Evolutionary conservation across 2,797 vertebrate genomes (phyloP), one percentile per base, ranked within the genome.

Genomic region (Tadarida brasiliensis): DNA sequence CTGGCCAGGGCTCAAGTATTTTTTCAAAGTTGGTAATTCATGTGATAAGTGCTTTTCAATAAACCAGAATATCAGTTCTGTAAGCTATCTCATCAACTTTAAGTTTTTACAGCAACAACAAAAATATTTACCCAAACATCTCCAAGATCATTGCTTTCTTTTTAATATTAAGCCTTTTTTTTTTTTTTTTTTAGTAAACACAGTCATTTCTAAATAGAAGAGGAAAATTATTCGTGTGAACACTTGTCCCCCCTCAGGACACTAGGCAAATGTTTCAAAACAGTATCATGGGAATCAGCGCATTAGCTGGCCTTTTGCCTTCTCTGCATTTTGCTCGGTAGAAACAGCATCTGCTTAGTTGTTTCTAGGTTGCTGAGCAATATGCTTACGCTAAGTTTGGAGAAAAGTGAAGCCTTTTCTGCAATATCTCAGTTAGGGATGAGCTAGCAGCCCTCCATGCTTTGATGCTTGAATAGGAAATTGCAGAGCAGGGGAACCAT

Each of bases 321-420:
- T n/a, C 81, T 44, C 39, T 94, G 82, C 47, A 51, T 71, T 89
- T 59, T 56, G 57, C 70, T 54, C 16, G 54, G 54, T 24, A 83
- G 51, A 91, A 89, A 89, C 0, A 80, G 61, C 49, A 87, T 87
- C 86, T 91, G 61, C 80, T 91, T 35, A 35, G 20, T 17, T 16
- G 14, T 91, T 89, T 91, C 54, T 77, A 44, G 76, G 89, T 44
- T 81, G 65, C 80, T 85, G 61, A 93, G 22, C 59, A 63, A 47
- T 49, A 59, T 65, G 28, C 44, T 88, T 74, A 61, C 11, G 7
- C 30, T 44, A 47, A 59, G 35, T 86, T 16, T 80, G 56, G 22
- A 80, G 59, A 77, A 22, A 11, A 87, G 22, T 39, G 82, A 73
- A 80, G 28, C 12, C 73, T 49, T 11, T 65, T 54, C 24, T 16